Evolutionary conservation across 2,888 invertebrate species (phyloP).

Genomic region (Sarcophaga subvicina): DNA sequence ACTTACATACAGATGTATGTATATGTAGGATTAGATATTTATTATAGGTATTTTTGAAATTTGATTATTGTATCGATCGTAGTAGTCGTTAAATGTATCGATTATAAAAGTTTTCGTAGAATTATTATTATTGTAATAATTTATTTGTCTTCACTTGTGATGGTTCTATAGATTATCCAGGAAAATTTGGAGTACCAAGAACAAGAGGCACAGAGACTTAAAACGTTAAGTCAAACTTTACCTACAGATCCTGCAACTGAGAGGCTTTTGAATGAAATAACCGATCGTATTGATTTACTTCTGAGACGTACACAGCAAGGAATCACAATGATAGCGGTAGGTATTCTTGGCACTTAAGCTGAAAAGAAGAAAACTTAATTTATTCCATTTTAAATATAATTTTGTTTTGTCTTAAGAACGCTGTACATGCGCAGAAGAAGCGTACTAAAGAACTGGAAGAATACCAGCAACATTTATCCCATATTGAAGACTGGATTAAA

Average conservation of each 20-base stretch:
- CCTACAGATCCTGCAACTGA: slow-evolving; percentile 86
- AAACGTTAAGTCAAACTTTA: slow-evolving; percentile 85
- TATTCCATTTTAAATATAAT: not conserved
- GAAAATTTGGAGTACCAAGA: slow-evolving; percentile 87
- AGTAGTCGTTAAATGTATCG: not conserved
- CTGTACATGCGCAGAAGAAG: slow-evolving; percentile 83
- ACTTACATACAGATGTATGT: too few relatives aligned
- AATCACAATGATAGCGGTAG: slow-evolving; percentile 82
- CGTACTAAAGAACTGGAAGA: slow-evolving; percentile 83
- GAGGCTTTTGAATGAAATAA: slow-evolving; percentile 82
- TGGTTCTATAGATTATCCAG: slow-evolving; percentile 85
- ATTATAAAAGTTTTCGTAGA: not conserved
- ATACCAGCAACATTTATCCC: slow-evolving; percentile 83
- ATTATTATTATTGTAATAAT: not conserved
- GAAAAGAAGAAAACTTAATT: not conserved
- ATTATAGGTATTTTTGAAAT: not conserved
- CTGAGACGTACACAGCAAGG: slow-evolving; percentile 88
- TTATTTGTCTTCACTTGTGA: not conserved
- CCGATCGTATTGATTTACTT: slow-evolving; percentile 86
- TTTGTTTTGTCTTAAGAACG: slow-evolving; percentile 80
- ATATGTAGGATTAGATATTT: not conserved
- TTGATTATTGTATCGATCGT: not conserved
- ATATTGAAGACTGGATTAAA: slow-evolving; percentile 84
- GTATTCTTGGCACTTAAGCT: slow-evolving; percentile 49
- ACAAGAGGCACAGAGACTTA: slow-evolving; percentile 85